Evolutionary conservation across 1,140 invertebrate species (phyloP).

Genomic region (Thaumetopoea pityocampa): DNA sequence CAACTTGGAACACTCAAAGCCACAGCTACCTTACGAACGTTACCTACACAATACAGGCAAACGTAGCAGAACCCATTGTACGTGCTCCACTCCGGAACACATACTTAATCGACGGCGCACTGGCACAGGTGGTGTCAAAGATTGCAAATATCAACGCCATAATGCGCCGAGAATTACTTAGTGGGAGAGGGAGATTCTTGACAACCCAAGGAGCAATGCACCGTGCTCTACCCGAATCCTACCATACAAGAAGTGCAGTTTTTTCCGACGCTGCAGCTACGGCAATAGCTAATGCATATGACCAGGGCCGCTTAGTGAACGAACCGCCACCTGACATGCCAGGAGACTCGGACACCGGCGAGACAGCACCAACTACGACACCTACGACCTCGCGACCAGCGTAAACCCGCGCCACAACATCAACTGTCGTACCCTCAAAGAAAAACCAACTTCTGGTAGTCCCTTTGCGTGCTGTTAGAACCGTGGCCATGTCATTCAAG

Average conservation of each 20-base stretch:
- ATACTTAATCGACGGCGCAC: not conserved
- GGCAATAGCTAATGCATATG: not conserved
- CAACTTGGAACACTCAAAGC: not conserved
- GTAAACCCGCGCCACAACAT: not conserved
- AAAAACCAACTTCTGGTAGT: not conserved
- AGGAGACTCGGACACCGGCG: not conserved
- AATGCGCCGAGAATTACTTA: not conserved
- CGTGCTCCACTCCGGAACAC: not conserved
- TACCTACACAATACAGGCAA: not conserved
- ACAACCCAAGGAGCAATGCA: not conserved
- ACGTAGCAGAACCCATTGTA: not conserved
- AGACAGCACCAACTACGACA: not conserved
- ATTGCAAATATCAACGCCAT: not conserved
- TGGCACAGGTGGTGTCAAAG: not conserved
- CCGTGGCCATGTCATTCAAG: not conserved
- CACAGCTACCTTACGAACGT: not conserved
- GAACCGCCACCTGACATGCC: not conserved
- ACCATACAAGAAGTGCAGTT: not conserved
- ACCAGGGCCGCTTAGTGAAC: not conserved
- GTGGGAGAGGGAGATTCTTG: not conserved
- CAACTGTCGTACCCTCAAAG: not conserved
- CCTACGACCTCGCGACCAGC: not conserved
- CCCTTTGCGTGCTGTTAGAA: not conserved
- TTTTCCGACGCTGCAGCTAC: not conserved
- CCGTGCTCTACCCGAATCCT: not conserved